Base-by-base conservation (phyloP, 23 tunicate genomes). In the Aplidium turbinatum region DNA sequence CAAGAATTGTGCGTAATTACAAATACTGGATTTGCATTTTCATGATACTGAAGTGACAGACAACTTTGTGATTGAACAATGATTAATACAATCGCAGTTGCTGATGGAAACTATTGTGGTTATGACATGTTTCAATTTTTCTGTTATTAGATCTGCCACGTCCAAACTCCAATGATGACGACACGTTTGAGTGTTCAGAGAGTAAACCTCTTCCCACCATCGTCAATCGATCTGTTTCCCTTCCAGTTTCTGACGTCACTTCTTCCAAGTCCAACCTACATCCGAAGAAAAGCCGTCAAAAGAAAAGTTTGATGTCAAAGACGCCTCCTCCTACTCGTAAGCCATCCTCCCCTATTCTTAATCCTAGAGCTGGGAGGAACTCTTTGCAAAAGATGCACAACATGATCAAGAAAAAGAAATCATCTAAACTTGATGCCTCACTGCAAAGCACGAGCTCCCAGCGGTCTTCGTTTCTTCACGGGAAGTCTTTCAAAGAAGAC, bases 141-240 rank as follows among this genome's bases (percentile, higher is more conserved):
- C n/a, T n/a, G n/a, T n/a, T n/a, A n/a, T n/a, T n/a, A n/a, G n/a
- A n/a, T n/a, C n/a, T n/a, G n/a, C n/a, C n/a, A n/a, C n/a, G n/a
- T n/a, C n/a, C n/a, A n/a, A n/a, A n/a, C 64, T 19, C 27, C 58
- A 18, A 51, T 2, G 89, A 83, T 31, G 89, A 83, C 82, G 89
- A 83, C 51, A 70, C 89, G 13, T 83, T 83, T 35, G 89, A 76
- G 30, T 21, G 21, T 11, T 60, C 57, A 60, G n/a, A 39, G 27
- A 11, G 30, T 26, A 22, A 78, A 70, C 48, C 35, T n/a, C 4
- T 35, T 38, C 33, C 42, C 7, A 25, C 46, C 20, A 27, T 22
- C 54, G 70, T 76, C 70, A 82, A 70, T 26, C 89, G 82, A 2
- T 73, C 89, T 2, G 54, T 71, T 42, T 76, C 89, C 5, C 77